Evolutionary conservation across 2,888 invertebrate species (phyloP).

Genomic region (Diogma glabrata): DNA sequence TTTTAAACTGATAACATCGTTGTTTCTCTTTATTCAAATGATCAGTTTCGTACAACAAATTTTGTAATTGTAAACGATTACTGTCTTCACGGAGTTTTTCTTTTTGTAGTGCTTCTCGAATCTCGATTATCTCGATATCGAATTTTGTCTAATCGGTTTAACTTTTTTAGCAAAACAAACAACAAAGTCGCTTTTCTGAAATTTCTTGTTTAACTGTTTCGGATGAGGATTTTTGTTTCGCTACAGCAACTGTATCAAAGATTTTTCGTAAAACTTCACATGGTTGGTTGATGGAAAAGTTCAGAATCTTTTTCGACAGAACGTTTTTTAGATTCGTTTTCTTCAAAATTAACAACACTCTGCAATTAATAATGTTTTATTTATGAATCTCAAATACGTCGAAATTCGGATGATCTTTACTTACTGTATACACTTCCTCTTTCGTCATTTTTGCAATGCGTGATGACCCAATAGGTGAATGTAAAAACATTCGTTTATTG

Average conservation of each 20-base stretch:
- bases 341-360: slow-evolving; percentile 61
- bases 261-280: slow-evolving; percentile 58
- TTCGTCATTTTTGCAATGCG: slow-evolving; percentile 35
- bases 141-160: slow-evolving; percentile 84
- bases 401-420: too few relatives aligned
- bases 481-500: too few relatives aligned
- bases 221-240: slow-evolving; percentile 44
- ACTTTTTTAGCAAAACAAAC: slow-evolving; percentile 74
- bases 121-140: slow-evolving; percentile 66
- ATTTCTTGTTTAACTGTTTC: slow-evolving; percentile 42
- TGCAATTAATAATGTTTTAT: slow-evolving; percentile 25
- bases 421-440: slow-evolving; percentile 49
- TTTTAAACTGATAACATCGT: slow-evolving; percentile 88
- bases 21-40: slow-evolving; percentile 91
- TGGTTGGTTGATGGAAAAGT: slow-evolving; percentile 56
- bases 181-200: slow-evolving; percentile 54
- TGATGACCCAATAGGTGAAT: too few relatives aligned
- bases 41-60: slow-evolving; percentile 85
- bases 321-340: slow-evolving; percentile 55
- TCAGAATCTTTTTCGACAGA: slow-evolving; percentile 55
- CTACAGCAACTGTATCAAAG: slow-evolving; percentile 57
- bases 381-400: too few relatives aligned
- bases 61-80: slow-evolving; percentile 81
- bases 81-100: slow-evolving; percentile 85
- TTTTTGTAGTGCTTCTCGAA: slow-evolving; percentile 64